A percentile compares a stretch with the other conserved stretches of the same genome.
These are phyloP conservation scores for Jordanella pulchra DNA, from an alignment of 2,797 vertebrate genomes.

Conservation along the genomic window DNA sequence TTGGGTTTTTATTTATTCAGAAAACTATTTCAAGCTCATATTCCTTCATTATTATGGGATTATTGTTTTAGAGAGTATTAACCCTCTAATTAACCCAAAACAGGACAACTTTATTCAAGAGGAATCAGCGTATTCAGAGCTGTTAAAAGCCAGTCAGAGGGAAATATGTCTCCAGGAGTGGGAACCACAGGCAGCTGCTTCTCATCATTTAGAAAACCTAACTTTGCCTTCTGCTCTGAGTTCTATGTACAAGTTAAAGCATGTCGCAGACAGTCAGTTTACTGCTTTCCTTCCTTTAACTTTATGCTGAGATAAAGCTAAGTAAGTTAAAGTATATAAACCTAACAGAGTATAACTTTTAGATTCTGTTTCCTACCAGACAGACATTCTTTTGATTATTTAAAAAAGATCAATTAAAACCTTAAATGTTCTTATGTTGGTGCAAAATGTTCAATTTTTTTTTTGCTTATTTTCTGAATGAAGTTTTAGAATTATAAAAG, in stretches of 20 bases:
- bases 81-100: background rate
- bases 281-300: background rate
- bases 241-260: slow-evolving; percentile 19
- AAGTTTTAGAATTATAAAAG: background rate
- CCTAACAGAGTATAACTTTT: background rate
- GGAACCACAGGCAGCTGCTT: slow-evolving; percentile 40
- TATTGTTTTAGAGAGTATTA: background rate
- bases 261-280: slow-evolving; percentile 10
- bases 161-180: slow-evolving; percentile 12
- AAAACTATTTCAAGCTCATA: background rate
- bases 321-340: background rate
- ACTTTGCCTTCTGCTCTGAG: background rate
- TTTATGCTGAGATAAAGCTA: background rate
- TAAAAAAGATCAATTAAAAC: background rate
- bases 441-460: background rate
- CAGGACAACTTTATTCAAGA: background rate
- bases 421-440: background rate
- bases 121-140: background rate
- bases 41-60: background rate
- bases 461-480: background rate
- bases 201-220: slow-evolving; percentile 28
- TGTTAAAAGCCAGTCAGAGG: slow-evolving; percentile 10
- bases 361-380: background rate
- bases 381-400: background rate
- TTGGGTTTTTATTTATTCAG: background rate